Conservation (phyloP, 2,888 invertebrate species). For the Acleris literana region DNA sequence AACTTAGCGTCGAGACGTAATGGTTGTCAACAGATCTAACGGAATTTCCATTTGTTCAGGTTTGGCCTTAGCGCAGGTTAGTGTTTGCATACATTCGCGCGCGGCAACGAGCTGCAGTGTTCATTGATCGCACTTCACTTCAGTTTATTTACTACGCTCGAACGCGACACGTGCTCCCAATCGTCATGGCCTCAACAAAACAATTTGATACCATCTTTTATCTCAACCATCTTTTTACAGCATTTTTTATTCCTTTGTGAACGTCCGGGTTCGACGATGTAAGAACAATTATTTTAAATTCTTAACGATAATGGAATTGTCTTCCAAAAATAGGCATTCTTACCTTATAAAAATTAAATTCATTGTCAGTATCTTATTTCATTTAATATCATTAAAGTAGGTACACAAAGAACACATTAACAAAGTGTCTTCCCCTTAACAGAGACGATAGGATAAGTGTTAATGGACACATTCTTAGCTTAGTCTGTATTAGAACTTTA, state of each 20-base stretch:
- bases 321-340: slow-evolving; percentile 1
- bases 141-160: background rate
- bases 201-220: background rate
- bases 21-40: slow-evolving; percentile 71
- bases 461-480: too few species aligned
- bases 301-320: slow-evolving; percentile 11
- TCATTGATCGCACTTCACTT: background rate
- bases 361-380: slow-evolving; percentile 11
- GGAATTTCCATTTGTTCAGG: slow-evolving; percentile 67
- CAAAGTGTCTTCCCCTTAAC: too few species aligned
- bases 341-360: slow-evolving; percentile 22
- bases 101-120: background rate
- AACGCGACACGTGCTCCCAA: background rate
- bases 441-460: too few species aligned
- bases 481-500: too few species aligned
- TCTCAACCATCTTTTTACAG: background rate
- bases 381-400: slow-evolving; percentile 25
- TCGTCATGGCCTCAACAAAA: background rate
- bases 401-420: too few species aligned
- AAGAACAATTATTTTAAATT: background rate
- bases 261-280: background rate
- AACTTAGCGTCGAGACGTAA: slow-evolving; percentile 69
- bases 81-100: slow-evolving; percentile 35
- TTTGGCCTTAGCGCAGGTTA: slow-evolving; percentile 55
- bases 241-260: background rate